phyloP scores from a whole-genome alignment of 2,113 vertebrate genomes.

The Entomyzon cyanotis region DNA sequence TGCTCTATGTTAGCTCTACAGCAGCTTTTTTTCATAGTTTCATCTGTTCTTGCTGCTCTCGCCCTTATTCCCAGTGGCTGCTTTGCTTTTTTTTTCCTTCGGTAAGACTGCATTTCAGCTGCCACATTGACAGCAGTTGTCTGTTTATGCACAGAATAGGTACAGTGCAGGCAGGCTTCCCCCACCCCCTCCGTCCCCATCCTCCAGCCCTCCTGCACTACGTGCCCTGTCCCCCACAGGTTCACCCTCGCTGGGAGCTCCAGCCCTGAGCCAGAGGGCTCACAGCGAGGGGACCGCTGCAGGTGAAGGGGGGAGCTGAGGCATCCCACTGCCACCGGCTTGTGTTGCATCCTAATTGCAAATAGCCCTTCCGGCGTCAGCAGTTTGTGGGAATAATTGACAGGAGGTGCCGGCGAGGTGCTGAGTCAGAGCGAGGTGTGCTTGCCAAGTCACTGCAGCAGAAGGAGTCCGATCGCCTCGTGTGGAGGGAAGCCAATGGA shows the following conservation, averaged over 20 bases:
- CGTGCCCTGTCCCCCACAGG: not conserved
- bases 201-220: not conserved
- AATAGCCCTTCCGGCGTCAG: slow-evolving; percentile 49
- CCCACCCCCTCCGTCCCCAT: not conserved
- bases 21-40: not conserved
- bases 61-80: not conserved
- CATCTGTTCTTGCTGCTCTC: not conserved
- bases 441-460: slow-evolving; percentile 75
- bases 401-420: slow-evolving; percentile 66
- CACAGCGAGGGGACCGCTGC: not conserved
- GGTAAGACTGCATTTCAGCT: not conserved
- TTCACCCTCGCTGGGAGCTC: not conserved
- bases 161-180: not conserved
- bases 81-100: not conserved
- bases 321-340: not conserved
- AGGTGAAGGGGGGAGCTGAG: not conserved
- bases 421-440: slow-evolving; percentile 68
- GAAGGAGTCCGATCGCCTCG: slow-evolving; percentile 52
- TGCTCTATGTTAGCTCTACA: not conserved
- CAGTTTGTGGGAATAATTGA: slow-evolving; percentile 66
- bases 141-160: not conserved
- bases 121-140: not conserved
- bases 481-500: slow-evolving; percentile 45
- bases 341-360: slow-evolving; percentile 47
- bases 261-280: not conserved